Percentiles rank a stretch among this genome's conserved stretches.
Evolutionary conservation across 2,113 vertebrate species (phyloP).

Genomic region (Gallinago media): DNA sequence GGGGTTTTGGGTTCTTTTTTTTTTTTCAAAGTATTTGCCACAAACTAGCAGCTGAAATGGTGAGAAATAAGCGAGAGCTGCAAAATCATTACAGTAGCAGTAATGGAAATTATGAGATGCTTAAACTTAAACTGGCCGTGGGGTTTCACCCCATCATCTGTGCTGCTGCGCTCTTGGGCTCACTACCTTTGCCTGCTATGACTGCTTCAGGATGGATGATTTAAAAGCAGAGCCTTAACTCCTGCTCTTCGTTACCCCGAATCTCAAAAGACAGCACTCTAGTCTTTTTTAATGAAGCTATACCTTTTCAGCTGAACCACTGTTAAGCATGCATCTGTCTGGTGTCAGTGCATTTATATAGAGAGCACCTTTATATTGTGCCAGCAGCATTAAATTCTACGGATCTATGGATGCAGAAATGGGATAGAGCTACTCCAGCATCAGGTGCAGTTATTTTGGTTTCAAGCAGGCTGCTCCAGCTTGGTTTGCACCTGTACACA

Average conservation of each 20-base stretch:
- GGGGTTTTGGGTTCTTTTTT: not conserved
- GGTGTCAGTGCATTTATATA: not conserved
- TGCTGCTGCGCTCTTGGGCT: not conserved
- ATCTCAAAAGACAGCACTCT: not conserved
- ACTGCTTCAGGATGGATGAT: not conserved
- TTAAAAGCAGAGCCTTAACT: not conserved
- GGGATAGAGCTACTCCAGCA: not conserved
- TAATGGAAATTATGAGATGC: constrained; percentile 27
- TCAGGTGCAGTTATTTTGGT: not conserved
- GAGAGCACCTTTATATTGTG: rapidly evolving
- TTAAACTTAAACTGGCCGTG: not conserved
- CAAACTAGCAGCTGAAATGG: not conserved
- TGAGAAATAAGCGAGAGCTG: constrained; percentile 12
- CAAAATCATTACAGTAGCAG: constrained; percentile 26
- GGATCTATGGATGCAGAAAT: not conserved
- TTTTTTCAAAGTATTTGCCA: not conserved
- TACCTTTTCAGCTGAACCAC: not conserved
- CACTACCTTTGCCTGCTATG: not conserved
- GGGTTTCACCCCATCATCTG: not conserved
- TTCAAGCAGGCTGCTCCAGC: not conserved
- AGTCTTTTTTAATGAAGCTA: not conserved
- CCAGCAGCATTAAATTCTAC: not conserved
- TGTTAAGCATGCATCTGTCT: not conserved
- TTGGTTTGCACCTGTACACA: not conserved
- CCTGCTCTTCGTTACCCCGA: not conserved